Conservation (phyloP, 2,888 invertebrate genomes). For the Leptogaster cylindrica region DNA sequence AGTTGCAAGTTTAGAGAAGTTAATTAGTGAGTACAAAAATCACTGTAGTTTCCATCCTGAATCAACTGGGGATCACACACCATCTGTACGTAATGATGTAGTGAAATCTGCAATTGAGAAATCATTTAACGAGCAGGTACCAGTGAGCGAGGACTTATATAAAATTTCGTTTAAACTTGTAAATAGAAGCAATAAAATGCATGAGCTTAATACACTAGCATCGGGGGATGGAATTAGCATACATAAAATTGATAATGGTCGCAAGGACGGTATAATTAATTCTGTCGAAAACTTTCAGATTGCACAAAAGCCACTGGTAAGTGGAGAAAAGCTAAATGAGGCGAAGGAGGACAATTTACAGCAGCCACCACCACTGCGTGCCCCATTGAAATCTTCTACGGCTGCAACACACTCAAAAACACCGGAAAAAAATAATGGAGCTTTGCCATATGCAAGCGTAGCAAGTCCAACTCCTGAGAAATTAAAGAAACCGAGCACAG, state of each 20-base stretch:
- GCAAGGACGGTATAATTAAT: constrained; percentile 55
- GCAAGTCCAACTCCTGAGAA: constrained; percentile 53
- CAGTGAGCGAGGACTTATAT: constrained; percentile 62
- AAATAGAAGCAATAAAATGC: constrained; percentile 51
- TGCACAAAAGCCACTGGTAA: constrained; percentile 54
- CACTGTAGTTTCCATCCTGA: constrained; percentile 45
- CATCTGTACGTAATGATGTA: constrained; percentile 5
- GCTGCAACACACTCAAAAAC: constrained; percentile 43
- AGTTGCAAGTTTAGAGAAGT: constrained; percentile 42
- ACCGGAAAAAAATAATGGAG: constrained; percentile 3
- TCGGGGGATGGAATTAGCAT: constrained; percentile 16
- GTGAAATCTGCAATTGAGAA: constrained; percentile 51
- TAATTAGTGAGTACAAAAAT: constrained; percentile 48
- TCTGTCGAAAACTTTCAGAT: constrained; percentile 64
- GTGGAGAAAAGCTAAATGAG: constrained; percentile 44
- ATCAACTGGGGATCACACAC: neutral
- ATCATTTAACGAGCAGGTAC: constrained; percentile 59
- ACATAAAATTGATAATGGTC: constrained; percentile 2
- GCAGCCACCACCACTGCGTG: constrained; percentile 54
- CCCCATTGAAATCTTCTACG: constrained; percentile 53
- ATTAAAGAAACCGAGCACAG: constrained; percentile 54
- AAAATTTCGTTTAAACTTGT: constrained; percentile 58
- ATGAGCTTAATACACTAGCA: constrained; percentile 37
- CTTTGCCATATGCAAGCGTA: constrained; percentile 49
- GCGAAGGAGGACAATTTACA: constrained; percentile 50